These are phyloP conservation scores for Orchestia grillus DNA, from an alignment of 1,140 invertebrate species.

Conservation along the genomic window DNA sequence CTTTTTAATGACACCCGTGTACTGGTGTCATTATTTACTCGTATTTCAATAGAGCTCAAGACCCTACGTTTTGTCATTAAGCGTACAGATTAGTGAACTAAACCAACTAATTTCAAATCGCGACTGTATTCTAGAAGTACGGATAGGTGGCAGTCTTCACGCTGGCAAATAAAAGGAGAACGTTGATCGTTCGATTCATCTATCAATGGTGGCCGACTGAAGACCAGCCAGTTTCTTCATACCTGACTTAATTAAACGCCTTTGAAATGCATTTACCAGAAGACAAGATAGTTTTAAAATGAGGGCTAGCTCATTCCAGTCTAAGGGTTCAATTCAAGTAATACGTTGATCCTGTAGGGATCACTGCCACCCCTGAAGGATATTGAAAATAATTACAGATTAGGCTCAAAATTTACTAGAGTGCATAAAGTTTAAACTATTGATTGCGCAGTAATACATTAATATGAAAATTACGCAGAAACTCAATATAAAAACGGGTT, in stretches of 20 bases:
- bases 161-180: neutral
- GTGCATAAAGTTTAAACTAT: too few relatives aligned
- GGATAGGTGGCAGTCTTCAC: neutral
- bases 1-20: neutral
- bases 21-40: neutral
- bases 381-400: too few relatives aligned
- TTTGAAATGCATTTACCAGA: neutral
- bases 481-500: too few relatives aligned
- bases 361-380: too few relatives aligned
- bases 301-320: neutral
- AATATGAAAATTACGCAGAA: too few relatives aligned
- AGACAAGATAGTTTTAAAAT: neutral
- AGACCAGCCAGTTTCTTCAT: neutral
- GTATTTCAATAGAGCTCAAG: neutral
- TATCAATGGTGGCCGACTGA: neutral
- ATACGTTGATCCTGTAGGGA: too few relatives aligned
- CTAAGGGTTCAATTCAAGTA: too few relatives aligned
- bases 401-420: too few relatives aligned
- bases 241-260: neutral
- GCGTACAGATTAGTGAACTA: neutral
- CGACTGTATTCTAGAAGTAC: neutral
- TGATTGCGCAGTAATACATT: too few relatives aligned
- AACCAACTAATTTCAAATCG: neutral
- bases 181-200: neutral
- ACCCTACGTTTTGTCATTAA: neutral